phyloP scores from a whole-genome alignment of 1,140 invertebrate genomes.

The Idris sp. region DNA sequence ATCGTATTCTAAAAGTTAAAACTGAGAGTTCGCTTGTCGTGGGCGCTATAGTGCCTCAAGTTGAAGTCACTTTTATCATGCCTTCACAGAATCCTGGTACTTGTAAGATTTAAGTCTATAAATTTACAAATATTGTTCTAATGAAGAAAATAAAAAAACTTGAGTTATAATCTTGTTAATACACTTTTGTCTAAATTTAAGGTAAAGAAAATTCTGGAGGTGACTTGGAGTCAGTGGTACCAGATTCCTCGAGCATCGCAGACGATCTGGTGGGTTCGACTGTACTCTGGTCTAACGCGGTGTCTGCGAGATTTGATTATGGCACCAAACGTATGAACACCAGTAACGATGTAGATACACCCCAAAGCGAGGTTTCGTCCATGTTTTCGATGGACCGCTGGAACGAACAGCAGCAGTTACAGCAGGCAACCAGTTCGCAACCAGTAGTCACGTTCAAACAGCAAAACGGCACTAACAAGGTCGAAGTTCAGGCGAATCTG shows the following conservation, averaged over 20 bases:
- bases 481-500: constrained; percentile 49
- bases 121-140: too few species aligned
- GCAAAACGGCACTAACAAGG: constrained; percentile 68
- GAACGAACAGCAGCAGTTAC: constrained; percentile 35
- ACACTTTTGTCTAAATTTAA: too few species aligned
- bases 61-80: constrained; percentile 93
- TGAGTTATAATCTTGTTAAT: too few species aligned
- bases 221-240: constrained; percentile 88
- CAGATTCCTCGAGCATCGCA: constrained; percentile 88
- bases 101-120: not conserved
- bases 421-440: constrained; percentile 44
- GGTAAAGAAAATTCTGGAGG: constrained; percentile 89
- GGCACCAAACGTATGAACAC: constrained; percentile 71
- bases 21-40: constrained; percentile 83
- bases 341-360: constrained; percentile 72
- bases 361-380: constrained; percentile 72
- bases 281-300: constrained; percentile 62
- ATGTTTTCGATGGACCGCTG: constrained; percentile 70
- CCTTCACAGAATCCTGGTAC: constrained; percentile 83
- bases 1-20: constrained; percentile 81
- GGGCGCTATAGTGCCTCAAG: constrained; percentile 87
- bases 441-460: constrained; percentile 74
- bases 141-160: too few species aligned
- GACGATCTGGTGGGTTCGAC: constrained; percentile 80
- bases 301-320: constrained; percentile 67